Percentiles rank a stretch among this genome's conserved stretches.
Conservation (phyloP, 2,797 vertebrate genomes). For the Gorsachius magnificus region DNA sequence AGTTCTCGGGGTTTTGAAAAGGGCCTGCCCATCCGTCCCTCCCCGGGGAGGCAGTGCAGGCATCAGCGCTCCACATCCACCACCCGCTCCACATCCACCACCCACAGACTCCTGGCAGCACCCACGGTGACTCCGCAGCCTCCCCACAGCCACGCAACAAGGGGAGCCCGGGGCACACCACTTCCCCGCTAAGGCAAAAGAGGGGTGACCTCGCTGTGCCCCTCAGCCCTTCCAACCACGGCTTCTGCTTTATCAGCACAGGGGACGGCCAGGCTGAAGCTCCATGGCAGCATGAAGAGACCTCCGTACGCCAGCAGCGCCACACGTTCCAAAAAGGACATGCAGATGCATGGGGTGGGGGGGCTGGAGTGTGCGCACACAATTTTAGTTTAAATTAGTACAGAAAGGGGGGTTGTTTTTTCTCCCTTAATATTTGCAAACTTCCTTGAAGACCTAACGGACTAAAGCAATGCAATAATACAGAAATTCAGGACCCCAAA, state of each 20-base stretch:
- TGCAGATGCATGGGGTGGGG: accelerated
- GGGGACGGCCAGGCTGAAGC: neutral
- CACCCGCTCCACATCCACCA: neutral
- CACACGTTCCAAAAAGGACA: neutral
- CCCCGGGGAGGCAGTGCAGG: accelerated
- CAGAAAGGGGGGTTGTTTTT: neutral
- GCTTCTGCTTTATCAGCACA: neutral
- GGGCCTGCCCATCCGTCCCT: neutral
- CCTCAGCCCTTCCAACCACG: neutral
- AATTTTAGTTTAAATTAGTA: neutral
- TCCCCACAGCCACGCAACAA: neutral
- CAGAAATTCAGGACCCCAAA: neutral
- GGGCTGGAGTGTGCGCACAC: accelerated
- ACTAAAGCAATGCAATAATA: neutral
- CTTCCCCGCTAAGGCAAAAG: neutral
- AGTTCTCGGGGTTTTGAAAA: neutral
- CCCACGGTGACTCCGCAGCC: neutral
- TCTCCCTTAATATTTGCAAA: neutral
- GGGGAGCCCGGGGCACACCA: neutral
- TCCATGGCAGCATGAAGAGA: neutral
- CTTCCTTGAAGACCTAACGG: neutral
- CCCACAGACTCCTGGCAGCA: neutral
- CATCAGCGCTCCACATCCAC: neutral
- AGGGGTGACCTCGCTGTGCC: neutral
- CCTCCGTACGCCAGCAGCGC: too few relatives aligned